Evolutionary conservation across 2,888 invertebrate species (phyloP), one percentile per base, ranked within the genome.

Genomic region (Melinaea menophilus): DNA sequence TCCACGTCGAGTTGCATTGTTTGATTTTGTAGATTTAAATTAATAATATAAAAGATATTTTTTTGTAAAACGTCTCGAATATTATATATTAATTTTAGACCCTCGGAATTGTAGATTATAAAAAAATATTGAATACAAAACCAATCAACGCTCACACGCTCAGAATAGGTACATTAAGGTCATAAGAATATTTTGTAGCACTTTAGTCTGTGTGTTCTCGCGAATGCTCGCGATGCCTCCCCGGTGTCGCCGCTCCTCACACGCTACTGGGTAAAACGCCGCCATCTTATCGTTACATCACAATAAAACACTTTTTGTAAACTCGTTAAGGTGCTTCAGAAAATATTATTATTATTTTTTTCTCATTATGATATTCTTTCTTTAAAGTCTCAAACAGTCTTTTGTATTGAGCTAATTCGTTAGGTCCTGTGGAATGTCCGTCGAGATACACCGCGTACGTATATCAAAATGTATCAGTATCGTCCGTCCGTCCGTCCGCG

Each of bases 161-260:
- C 77, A 80, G 81, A 80, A 77, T 76, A 70, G 69, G 64, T 67
- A 71, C 62, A 78, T 68, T 73, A 75, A 22, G 76, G 70, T 63
- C 75, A 75, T 76, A 75, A 77, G 78, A 79, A 63, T 63, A 67
- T 65, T 75, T 73, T 72, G 79, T 79, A 75, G 79, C 79, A 78
- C 81, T 82, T 80, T 84, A 80, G 81, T 81, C 81, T 82, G 84
- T 22, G 84, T 84, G 85, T 82, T 81, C 80, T 80, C 84, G 85
- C 86, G 79, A 82, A 77, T 84, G 83, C 82, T 82, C 83, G 83
- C 85, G 86, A 85, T 83, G 85, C 84, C 85, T 88, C 90, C 90
- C 90, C 90, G 90, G 90, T 90, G 89, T 85, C 88, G 88, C 90
- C 88, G 88, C 85, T 90, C 85, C 90, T 90, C 90, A 90, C 82